phyloP scores from a whole-genome alignment of 2,797 vertebrate genomes.

The Eulemur albifrons region DNA sequence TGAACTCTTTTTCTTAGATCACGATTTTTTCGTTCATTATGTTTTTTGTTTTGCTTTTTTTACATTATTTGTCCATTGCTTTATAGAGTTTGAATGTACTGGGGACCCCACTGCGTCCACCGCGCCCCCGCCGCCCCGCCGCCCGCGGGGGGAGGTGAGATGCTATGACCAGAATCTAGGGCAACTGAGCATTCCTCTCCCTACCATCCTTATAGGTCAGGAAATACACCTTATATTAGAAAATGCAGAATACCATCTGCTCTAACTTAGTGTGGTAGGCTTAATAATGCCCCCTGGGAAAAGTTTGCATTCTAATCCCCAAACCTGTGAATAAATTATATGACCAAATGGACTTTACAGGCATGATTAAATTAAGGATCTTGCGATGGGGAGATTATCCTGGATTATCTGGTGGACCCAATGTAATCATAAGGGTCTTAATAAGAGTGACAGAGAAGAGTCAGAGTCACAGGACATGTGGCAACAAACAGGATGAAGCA shows the following conservation, averaged over 20 bases:
- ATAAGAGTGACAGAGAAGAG: not conserved
- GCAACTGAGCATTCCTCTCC: not conserved
- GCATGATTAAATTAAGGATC: not conserved
- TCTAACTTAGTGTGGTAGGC: not conserved
- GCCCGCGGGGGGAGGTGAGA: fast-evolving
- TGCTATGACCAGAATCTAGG: not conserved
- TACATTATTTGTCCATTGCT: no score
- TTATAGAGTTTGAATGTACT: no score
- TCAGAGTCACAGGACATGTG: not conserved
- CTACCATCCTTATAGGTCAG: not conserved
- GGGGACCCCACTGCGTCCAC: no score
- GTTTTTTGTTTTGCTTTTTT: no score
- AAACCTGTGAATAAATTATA: not conserved
- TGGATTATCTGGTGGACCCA: not conserved
- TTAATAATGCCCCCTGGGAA: not conserved
- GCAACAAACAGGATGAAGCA: not conserved
- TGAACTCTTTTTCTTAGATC: no score
- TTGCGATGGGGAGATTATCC: not conserved
- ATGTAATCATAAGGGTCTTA: not conserved
- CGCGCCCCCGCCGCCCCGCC: no score
- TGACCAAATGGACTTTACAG: not conserved
- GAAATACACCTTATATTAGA: not conserved
- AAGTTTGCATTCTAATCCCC: not conserved
- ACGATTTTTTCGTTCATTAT: no score
- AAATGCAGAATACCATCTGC: not conserved